Base-by-base conservation (phyloP, 1,140 invertebrate species). In the Sitophilus oryzae region DNA sequence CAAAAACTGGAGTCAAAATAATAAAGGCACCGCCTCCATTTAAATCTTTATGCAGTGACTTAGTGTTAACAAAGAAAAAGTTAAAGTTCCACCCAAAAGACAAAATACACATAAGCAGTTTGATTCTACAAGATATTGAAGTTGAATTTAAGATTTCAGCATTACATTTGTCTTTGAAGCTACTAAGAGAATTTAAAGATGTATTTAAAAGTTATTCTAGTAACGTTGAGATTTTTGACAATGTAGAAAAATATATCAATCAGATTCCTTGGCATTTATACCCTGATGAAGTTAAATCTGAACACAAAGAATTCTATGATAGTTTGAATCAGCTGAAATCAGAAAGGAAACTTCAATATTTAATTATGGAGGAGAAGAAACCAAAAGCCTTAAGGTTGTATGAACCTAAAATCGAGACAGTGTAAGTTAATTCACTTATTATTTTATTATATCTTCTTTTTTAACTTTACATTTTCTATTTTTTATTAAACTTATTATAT, bases 351-450 rank as follows among this genome's bases (percentile, higher is more conserved):
- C 73, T 84, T 37, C 73, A 78, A 18, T 77, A 76, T 63, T 52
- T 86, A 4, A 63, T 74, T 0, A 71, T 77, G 35, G 75, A 79
- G 30, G 80, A 83, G 54, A 84, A 84, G 49, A 87, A 82, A 67
- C 90, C 90, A 0, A 90, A 90, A 69, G 79, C 84, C 3, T 71
- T 94, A 36, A 83, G 84, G 60, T 68, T 92, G 18, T 88, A 91
- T 65, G 91, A 95, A 72, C 92, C 92, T 0, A 80, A 82, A 60
- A 82, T 94, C 54, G 84, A 89, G 62, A 80, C 82, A 70, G 78
- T 89, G 77, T 91, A 83, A 75, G 83, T 83, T 70, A 56, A 59
- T 43, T 21, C 43, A 51, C 36, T 43, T 18, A 16, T 47, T 22
- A 22, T 34, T 45, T 37, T 37, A 44, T 37, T 34, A 30, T 19